Conservation (phyloP, 2,113 vertebrate species). For the Dolichotis patagonum region DNA sequence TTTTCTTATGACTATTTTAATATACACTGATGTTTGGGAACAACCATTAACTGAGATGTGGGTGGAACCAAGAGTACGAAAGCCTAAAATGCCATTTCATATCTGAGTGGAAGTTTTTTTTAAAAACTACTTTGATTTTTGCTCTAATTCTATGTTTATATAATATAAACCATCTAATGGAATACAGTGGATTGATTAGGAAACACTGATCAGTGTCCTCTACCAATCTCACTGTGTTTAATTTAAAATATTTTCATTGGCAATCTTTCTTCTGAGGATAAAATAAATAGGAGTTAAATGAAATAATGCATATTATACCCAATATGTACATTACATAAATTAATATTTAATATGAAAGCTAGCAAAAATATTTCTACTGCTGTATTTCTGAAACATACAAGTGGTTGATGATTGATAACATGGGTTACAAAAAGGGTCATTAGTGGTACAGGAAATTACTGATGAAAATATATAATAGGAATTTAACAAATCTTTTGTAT, state of each 20-base stretch:
- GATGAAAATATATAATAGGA: constrained; percentile 5
- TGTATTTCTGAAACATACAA: constrained; percentile 52
- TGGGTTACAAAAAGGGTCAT: background rate
- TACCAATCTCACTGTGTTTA: background rate
- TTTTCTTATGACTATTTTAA: constrained; percentile 18
- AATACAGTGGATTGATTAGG: constrained; percentile 24
- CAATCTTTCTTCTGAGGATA: constrained; percentile 32
- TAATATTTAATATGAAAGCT: constrained; percentile 48
- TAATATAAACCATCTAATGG: constrained; percentile 35
- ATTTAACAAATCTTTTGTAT: constrained; percentile 34
- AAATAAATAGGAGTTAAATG: background rate
- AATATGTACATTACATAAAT: constrained; percentile 12
- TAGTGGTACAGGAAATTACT: constrained; percentile 31
- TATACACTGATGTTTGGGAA: constrained; percentile 18
- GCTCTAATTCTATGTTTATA: constrained; percentile 66
- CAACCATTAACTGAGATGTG: background rate
- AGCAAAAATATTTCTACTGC: constrained; percentile 23
- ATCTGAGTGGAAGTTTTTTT: background rate
- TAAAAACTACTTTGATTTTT: constrained; percentile 57
- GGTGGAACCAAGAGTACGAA: constrained; percentile 11
- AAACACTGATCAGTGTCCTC: constrained; percentile 37
- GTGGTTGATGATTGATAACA: background rate
- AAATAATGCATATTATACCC: constrained; percentile 51
- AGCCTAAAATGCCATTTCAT: constrained; percentile 3
- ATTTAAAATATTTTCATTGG: constrained; percentile 25